Percentiles rank a stretch among this genome's conserved stretches.
phyloP scores from a whole-genome alignment of 1,140 invertebrate species.

The Habropoda laboriosa region DNA sequence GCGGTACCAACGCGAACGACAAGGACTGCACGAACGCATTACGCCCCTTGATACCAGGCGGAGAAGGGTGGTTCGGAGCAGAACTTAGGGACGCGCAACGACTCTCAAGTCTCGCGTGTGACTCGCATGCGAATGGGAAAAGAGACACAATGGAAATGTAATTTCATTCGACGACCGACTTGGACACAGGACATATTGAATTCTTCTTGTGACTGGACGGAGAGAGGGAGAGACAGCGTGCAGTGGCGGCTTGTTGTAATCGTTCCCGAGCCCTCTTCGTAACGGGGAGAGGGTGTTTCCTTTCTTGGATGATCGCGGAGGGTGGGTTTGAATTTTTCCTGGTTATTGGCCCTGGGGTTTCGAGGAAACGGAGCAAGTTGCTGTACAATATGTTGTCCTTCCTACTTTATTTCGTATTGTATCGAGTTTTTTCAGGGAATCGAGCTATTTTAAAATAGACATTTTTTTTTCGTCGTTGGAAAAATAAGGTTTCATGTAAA shows the following conservation, averaged over 20 bases:
- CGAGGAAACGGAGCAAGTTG: not conserved
- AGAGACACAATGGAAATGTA: conserved; percentile 76
- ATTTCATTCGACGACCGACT: conserved; percentile 61
- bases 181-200: conserved; percentile 59
- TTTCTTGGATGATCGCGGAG: not conserved
- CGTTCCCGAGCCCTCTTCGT: conserved; percentile 13
- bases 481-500: too few species aligned
- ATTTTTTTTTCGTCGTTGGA: too few species aligned
- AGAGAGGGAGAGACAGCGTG: not conserved
- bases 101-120: conserved; percentile 58
- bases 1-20: conserved; percentile 9
- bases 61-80: not conserved
- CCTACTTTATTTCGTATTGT: too few species aligned
- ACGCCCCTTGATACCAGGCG: conserved; percentile 6
- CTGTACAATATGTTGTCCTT: too few species aligned
- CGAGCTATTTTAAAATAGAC: too few species aligned
- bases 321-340: conserved; percentile 14
- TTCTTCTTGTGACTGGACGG: conserved; percentile 15
- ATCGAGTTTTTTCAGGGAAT: too few species aligned
- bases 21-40: conserved; percentile 20
- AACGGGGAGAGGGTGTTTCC: conserved; percentile 9
- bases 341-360: not conserved
- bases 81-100: conserved; percentile 18
- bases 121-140: conserved; percentile 69
- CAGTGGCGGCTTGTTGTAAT: conserved; percentile 35